Percentiles rank a stretch among this genome's conserved stretches.
These are phyloP conservation scores for Amblyopsis hoosieri DNA, from an alignment of 2,797 vertebrate species.

Conservation along the genomic window DNA sequence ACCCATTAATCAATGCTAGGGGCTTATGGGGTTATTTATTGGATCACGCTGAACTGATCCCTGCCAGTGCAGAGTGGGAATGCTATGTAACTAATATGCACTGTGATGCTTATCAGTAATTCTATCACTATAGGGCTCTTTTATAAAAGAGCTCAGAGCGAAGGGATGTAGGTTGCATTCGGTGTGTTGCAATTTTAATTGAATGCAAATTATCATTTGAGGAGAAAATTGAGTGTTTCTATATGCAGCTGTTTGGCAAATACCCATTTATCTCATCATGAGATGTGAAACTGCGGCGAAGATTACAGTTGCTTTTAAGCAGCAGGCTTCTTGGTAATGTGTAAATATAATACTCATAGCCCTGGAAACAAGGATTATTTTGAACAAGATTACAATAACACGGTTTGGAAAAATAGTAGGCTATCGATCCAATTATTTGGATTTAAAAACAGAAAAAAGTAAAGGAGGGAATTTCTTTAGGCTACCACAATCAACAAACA, in stretches of 20 bases:
- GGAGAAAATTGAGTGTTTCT: conserved; percentile 51
- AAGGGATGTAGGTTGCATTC: not conserved
- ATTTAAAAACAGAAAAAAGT: conserved; percentile 36
- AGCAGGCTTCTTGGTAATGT: not conserved
- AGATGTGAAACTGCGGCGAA: conserved; percentile 36
- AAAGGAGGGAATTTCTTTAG: conserved; percentile 10
- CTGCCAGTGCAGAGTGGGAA: not conserved
- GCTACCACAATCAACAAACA: not conserved
- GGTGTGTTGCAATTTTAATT: conserved; percentile 52
- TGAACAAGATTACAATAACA: conserved; percentile 70
- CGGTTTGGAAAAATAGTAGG: conserved; percentile 48
- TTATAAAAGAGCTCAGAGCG: conserved; percentile 24
- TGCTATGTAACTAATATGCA: conserved; percentile 51
- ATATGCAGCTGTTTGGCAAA: conserved; percentile 49
- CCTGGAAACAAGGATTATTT: conserved; percentile 60
- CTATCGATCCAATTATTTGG: conserved; percentile 58
- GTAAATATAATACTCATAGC: conserved; percentile 35
- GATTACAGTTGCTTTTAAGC: conserved; percentile 45
- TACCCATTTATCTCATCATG: conserved; percentile 41
- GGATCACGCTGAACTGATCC: conserved; percentile 34
- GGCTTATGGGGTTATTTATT: conserved; percentile 58
- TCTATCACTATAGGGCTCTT: conserved; percentile 45
- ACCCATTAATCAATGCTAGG: conserved; percentile 59
- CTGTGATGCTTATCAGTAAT: conserved; percentile 66
- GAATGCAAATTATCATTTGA: conserved; percentile 62